These are phyloP conservation scores for Neogale vison DNA, from an alignment of 2,113 vertebrate genomes.

Conservation along the genomic window DNA sequence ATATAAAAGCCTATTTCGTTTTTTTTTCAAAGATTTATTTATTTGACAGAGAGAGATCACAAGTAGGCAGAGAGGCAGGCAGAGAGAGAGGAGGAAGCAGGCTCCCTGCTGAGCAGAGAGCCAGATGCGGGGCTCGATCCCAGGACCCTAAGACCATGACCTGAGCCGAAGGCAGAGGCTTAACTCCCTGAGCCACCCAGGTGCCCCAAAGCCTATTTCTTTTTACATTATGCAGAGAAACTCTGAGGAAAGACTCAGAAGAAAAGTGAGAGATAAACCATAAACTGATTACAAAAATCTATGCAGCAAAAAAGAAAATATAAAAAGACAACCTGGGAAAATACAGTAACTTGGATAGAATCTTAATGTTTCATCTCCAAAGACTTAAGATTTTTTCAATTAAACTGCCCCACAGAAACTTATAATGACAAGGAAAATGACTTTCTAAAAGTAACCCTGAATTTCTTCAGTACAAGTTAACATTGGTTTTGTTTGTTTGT, in stretches of 20 bases:
- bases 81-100: too few species aligned
- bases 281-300: not conserved
- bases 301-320: not conserved
- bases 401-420: not conserved
- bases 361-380: not conserved
- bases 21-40: too few species aligned
- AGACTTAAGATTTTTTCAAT: not conserved
- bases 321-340: not conserved
- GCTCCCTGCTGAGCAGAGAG: too few species aligned
- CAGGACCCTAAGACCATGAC: too few species aligned
- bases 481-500: not conserved
- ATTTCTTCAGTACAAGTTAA: not conserved
- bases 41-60: too few species aligned
- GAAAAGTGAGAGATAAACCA: not conserved
- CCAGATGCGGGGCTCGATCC: too few species aligned
- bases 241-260: slow-evolving; percentile 11
- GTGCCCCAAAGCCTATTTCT: not conserved
- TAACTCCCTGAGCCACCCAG: too few species aligned
- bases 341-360: not conserved
- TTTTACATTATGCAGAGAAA: not conserved
- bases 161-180: too few species aligned
- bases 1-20: not conserved
- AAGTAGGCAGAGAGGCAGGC: too few species aligned
- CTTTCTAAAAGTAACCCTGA: not conserved
- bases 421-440: not conserved